Evolutionary conservation across 2,888 invertebrate species (phyloP).

Genomic region (Lycaena phlaeas): DNA sequence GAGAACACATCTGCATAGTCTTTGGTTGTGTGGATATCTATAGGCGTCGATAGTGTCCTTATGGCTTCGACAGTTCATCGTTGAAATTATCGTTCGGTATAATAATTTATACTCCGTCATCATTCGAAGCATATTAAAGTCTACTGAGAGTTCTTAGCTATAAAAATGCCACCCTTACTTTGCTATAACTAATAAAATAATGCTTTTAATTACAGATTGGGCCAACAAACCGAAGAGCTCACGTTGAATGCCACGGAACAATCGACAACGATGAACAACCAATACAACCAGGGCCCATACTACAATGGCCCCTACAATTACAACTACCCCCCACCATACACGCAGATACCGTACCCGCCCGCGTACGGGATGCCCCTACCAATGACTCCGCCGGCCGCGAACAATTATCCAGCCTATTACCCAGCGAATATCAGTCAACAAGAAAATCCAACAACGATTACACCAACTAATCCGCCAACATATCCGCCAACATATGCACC

Average conservation of each 20-base stretch:
- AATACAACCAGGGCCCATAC: slow-evolving; percentile 51
- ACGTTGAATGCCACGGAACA: slow-evolving; percentile 38
- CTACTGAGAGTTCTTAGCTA: too few relatives aligned
- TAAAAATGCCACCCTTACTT: too few relatives aligned
- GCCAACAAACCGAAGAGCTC: slow-evolving; percentile 55
- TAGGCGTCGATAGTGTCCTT: too few relatives aligned
- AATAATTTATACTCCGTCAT: too few relatives aligned
- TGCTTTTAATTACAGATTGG: slow-evolving; percentile 44
- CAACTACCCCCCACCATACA: slow-evolving; percentile 41
- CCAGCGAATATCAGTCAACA: slow-evolving; percentile 27
- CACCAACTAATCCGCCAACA: slow-evolving; percentile 25
- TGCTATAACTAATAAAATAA: too few relatives aligned
- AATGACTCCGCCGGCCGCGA: slow-evolving; percentile 23
- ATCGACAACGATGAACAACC: slow-evolving; percentile 50
- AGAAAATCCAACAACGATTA: slow-evolving; percentile 33
- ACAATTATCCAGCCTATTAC: slow-evolving; percentile 38
- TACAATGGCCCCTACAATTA: slow-evolving; percentile 41
- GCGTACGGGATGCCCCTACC: slow-evolving; percentile 51
- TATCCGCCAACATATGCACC: slow-evolving; percentile 22
- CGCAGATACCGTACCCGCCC: slow-evolving; percentile 39
- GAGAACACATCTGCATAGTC: too few relatives aligned
- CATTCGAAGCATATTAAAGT: too few relatives aligned
- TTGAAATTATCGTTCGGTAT: too few relatives aligned
- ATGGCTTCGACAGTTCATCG: too few relatives aligned
- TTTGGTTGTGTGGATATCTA: too few relatives aligned